Base-by-base conservation (phyloP, 2,113 vertebrate genomes). In the Apeltes quadracus region DNA sequence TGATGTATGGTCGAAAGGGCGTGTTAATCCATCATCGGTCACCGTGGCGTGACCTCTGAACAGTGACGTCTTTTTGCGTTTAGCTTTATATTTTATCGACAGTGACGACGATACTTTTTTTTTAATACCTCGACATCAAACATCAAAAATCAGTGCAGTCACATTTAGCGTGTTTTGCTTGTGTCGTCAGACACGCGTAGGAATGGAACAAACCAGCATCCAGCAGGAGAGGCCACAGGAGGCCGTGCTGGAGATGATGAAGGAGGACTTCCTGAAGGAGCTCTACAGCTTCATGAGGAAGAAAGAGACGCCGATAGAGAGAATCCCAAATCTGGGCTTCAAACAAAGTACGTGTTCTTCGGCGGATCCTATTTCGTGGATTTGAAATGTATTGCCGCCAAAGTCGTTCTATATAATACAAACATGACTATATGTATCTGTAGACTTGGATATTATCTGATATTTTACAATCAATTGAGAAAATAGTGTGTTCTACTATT, bases 281-380 rank as follows among this genome's bases (percentile, higher is more conserved):
- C 89, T 94, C 18, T 91, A 94, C 80, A 12, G 81, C n/a, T 92
- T 89, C 65, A 94, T 94, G 94, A 94, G 89, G 81, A 93, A 89
- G 50, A 89, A 88, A 85, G 90, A 92, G 8, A 92, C 90, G 0
- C 90, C 93, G 1, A 93, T 94, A 16, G 93, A 94, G 81, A 92
- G 93, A 53, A 93, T 94, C 64, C 94, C 94, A 38, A 92, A 94
- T 62, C 90, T 94, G 32, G 94, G 94, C 75, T 94, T 94, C 78
- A 94, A 93, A 79, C 93, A 94, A 83, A 93, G 94, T 94, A 84
- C 50, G 72, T 73, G 43, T n/a, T 23, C n/a, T 8, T 46, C 4
- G 25, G 53, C 41, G 36, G 11, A 63, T 29, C 1, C 27, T 15
- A 23, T 68, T 43, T 44, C 65, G 32, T 34, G 4, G 32, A 34